Conservation (phyloP, 23 tunicate genomes). For the Botrylloides violaceus region DNA sequence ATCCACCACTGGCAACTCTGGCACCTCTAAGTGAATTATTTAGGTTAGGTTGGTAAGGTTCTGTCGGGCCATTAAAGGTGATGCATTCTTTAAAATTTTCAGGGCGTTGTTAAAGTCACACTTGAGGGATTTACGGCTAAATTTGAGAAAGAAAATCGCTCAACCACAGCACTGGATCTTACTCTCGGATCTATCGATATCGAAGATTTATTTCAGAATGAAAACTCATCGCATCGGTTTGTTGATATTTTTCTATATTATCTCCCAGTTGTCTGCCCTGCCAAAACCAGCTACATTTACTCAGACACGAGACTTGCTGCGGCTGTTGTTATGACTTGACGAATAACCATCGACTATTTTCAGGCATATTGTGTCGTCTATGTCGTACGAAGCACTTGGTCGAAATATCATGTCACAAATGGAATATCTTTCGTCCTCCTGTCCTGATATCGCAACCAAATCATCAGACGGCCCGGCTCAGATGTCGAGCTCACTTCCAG, state of each 20-base stretch:
- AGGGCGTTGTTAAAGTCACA: constrained; percentile 88
- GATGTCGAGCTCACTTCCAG: constrained; percentile 55
- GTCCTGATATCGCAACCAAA: constrained; percentile 32
- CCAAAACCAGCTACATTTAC: background rate
- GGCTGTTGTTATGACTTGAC: background rate
- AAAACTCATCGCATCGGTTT: constrained; percentile 22
- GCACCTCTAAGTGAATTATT: too few species aligned
- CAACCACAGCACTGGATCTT: constrained; percentile 48
- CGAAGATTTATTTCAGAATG: constrained; percentile 56
- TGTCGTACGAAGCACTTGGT: background rate
- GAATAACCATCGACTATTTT: background rate
- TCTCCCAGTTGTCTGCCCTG: background rate
- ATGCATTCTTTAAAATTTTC: background rate
- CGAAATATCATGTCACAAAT: background rate
- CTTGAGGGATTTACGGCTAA: constrained; percentile 46
- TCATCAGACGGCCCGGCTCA: constrained; percentile 4
- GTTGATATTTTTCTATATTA: background rate
- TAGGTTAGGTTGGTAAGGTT: too few species aligned
- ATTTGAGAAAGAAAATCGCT: constrained; percentile 70
- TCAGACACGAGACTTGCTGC: background rate
- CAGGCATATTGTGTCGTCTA: constrained; percentile 59
- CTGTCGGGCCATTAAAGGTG: too few species aligned
- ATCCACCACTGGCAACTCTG: too few species aligned
- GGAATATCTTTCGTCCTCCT: constrained; percentile 56
- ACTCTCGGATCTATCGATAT: constrained; percentile 83